These are phyloP conservation scores for Agapornis roseicollis DNA, from an alignment of 2,113 vertebrate species.

Conservation along the genomic window DNA sequence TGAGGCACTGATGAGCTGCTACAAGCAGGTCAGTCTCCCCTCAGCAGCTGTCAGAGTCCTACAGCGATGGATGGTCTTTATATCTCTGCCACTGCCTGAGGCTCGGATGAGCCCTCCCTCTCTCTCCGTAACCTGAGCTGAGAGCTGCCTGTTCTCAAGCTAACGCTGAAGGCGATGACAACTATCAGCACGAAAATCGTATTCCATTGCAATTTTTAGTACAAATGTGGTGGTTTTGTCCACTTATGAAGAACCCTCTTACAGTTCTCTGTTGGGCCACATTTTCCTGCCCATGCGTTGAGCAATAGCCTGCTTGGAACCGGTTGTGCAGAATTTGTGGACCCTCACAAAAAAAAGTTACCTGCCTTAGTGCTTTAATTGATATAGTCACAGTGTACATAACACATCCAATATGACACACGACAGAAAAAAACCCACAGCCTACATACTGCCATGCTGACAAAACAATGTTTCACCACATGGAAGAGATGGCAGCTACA, in stretches of 20 bases:
- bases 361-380: neutral
- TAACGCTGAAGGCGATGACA: neutral
- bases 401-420: neutral
- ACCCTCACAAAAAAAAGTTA: neutral
- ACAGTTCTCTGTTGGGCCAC: neutral
- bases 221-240: neutral
- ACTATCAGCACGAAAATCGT: neutral
- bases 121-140: conserved; percentile 62
- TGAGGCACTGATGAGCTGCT: neutral
- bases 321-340: neutral
- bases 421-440: neutral
- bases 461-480: neutral
- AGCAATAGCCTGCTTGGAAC: neutral
- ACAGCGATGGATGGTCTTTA: accelerated
- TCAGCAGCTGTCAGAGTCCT: neutral
- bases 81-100: neutral
- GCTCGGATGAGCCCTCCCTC: neutral
- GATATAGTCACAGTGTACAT: neutral
- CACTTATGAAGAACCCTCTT: neutral
- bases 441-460: neutral
- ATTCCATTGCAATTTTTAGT: neutral
- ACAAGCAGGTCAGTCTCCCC: neutral
- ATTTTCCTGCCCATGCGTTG: neutral
- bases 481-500: neutral
- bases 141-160: conserved; percentile 3